phyloP scores from a whole-genome alignment of 2,888 invertebrate species.

The Frankliniella intonsa region DNA sequence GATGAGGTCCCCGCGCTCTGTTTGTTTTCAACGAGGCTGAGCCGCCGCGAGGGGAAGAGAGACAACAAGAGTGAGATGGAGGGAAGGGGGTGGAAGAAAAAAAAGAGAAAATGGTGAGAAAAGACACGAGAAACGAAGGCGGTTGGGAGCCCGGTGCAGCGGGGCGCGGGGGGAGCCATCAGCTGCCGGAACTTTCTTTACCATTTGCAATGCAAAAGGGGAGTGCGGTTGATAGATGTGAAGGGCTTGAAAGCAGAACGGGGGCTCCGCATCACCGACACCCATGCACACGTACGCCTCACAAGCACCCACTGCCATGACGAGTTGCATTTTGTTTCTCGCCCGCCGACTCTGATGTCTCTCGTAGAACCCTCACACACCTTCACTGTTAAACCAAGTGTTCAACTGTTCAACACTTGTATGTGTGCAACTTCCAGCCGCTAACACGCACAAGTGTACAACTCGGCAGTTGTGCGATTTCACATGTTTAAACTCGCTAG shows the following conservation, averaged over 20 bases:
- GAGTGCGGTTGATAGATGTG: constrained; percentile 6
- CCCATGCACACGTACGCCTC: neutral
- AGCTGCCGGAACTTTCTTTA: neutral
- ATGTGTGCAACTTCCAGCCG: no score
- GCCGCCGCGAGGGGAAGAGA: no score
- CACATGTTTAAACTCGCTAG: no score
- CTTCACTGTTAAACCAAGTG: no score
- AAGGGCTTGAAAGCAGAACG: neutral
- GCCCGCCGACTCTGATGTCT: no score
- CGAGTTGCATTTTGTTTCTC: no score
- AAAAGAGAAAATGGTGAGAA: neutral
- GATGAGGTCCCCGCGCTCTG: neutral
- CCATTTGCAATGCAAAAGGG: constrained; percentile 8
- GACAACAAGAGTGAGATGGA: no score
- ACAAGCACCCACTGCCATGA: neutral
- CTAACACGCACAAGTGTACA: no score
- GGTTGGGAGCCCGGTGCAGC: neutral
- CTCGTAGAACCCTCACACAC: no score
- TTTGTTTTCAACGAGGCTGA: neutral
- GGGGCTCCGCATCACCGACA: neutral
- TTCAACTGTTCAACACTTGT: no score
- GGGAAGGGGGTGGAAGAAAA: neutral
- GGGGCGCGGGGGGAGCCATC: neutral
- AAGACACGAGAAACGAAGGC: neutral
- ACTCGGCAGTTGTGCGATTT: no score